phyloP scores from a whole-genome alignment of 2,888 invertebrate species.

The Acanthosepion esculentum region DNA sequence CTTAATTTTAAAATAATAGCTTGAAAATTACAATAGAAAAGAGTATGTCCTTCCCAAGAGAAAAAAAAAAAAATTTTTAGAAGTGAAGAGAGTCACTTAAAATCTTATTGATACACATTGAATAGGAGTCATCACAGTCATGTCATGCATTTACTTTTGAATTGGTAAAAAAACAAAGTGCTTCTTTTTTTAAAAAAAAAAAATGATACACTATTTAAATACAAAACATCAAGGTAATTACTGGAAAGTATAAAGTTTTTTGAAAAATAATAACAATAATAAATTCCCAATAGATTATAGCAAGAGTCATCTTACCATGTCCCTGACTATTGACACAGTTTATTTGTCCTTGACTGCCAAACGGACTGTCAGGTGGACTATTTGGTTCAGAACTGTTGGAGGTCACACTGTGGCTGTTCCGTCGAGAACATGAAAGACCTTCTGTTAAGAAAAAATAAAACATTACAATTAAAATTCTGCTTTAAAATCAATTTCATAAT shows the following conservation, averaged over 20 bases:
- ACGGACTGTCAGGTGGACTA: constrained; percentile 46
- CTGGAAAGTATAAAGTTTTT: neutral
- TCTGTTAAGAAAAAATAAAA: neutral
- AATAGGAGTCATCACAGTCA: no score
- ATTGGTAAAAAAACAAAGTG: no score
- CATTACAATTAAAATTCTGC: neutral
- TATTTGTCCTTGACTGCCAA: constrained; percentile 39
- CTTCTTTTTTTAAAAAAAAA: no score
- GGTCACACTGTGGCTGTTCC: constrained; percentile 42
- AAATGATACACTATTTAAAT: no score
- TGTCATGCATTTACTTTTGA: no score
- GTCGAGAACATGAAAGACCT: constrained; percentile 40
- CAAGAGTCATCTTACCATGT: neutral
- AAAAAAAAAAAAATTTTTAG: no score
- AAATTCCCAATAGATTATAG: neutral
- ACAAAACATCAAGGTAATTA: neutral
- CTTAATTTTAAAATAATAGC: no score
- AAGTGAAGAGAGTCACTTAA: no score
- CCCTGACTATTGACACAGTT: constrained; percentile 36
- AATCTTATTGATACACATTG: no score
- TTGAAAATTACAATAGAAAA: no score
- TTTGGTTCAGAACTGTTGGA: constrained; percentile 42
- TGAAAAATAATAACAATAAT: neutral
- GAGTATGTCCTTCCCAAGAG: no score
- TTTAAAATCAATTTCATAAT: neutral